Conservation (phyloP, 2,797 vertebrate species). For the Cynopterus sphinx region DNA sequence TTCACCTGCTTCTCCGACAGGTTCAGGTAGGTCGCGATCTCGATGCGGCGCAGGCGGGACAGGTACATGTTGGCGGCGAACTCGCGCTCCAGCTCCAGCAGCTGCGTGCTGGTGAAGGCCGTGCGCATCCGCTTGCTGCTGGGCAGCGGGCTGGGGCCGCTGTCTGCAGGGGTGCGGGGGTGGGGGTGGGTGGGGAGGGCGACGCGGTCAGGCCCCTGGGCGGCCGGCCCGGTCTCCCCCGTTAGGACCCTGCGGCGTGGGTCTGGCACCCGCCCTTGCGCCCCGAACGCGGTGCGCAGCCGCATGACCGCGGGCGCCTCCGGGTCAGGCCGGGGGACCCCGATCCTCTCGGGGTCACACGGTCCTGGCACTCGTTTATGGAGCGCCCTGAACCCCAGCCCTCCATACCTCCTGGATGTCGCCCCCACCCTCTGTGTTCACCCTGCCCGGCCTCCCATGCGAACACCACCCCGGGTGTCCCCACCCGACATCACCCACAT, state of each 20-base stretch:
- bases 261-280: not conserved
- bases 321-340: not conserved
- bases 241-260: not conserved
- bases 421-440: not conserved
- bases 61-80: constrained; percentile 99
- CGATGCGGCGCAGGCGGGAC: constrained; percentile 97
- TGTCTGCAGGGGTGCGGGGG: constrained; percentile 90
- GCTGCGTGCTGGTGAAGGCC: constrained; percentile 98
- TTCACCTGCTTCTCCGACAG: constrained; percentile 99
- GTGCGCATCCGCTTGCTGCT: constrained; percentile 99
- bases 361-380: not conserved
- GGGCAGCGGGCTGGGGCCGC: constrained; percentile 93
- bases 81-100: constrained; percentile 97
- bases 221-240: not conserved
- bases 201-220: constrained; percentile 44
- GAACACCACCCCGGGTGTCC: not conserved
- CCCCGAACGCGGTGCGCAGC: not conserved
- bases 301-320: not conserved
- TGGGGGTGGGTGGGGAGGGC: constrained; percentile 18
- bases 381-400: not conserved
- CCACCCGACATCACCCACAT: not conserved
- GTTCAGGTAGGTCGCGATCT: constrained; percentile 99
- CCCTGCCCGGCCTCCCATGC: not conserved
- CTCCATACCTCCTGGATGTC: not conserved
- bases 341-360: not conserved